A percentile compares a stretch with the other conserved stretches of the same genome.
Conservation (phyloP, 2,888 invertebrate genomes). For the Nephrotoma appendiculata region DNA sequence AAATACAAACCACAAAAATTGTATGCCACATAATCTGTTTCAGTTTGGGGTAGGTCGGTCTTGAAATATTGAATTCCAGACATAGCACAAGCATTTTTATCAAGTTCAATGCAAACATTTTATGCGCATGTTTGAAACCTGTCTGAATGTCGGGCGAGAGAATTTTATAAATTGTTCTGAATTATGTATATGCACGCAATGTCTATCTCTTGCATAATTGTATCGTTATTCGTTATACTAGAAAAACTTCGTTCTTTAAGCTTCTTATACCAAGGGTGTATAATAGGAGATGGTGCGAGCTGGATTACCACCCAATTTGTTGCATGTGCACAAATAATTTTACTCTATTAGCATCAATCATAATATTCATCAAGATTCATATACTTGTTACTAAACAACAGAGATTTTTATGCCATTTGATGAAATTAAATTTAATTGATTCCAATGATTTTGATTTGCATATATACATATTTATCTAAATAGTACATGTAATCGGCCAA, state of each 20-base stretch:
- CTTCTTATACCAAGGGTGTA: not conserved
- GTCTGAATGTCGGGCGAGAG: not conserved
- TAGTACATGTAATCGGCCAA: not conserved
- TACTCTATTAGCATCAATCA: too few relatives aligned
- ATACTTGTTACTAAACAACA: too few relatives aligned
- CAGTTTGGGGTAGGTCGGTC: not conserved
- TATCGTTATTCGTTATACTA: too few relatives aligned
- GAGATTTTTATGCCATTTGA: not conserved
- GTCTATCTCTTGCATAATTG: too few relatives aligned
- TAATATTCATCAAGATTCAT: too few relatives aligned
- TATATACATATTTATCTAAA: not conserved
- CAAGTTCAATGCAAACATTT: not conserved
- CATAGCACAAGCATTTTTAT: not conserved
- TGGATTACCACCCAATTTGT: not conserved
- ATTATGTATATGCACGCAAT: not conserved
- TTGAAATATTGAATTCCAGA: not conserved
- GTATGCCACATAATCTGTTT: not conserved
- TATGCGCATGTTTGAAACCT: not conserved
- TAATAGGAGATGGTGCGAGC: not conserved
- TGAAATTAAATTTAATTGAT: not conserved
- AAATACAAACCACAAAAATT: not conserved
- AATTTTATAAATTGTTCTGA: not conserved
- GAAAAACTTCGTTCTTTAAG: too few relatives aligned
- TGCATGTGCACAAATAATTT: not conserved
- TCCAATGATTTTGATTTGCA: not conserved